A percentile compares a stretch with the other conserved stretches of the same genome.
phyloP scores from a whole-genome alignment of 2,888 invertebrate genomes.

The Alitta virens region DNA sequence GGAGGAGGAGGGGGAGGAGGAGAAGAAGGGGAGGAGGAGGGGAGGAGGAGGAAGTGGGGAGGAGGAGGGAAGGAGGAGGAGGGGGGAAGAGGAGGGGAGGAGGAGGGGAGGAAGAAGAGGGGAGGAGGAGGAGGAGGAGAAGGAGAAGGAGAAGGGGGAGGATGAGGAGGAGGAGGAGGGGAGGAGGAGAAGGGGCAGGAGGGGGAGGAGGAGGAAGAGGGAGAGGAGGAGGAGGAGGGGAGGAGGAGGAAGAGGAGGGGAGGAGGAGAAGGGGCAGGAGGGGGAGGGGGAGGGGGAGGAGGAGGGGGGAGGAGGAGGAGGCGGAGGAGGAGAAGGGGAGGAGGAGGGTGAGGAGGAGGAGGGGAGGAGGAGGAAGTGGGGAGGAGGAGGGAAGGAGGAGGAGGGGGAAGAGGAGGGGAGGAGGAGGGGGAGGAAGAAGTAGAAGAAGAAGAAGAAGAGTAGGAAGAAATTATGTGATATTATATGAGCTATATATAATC shows the following conservation, averaged over 20 bases:
- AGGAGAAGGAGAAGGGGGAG: neutral
- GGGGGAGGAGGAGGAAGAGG: neutral
- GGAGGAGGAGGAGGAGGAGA: neutral
- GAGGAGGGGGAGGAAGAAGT: neutral
- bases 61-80: no score
- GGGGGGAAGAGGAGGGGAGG: neutral
- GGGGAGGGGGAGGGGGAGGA: neutral
- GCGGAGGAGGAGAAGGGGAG: no score
- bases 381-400: neutral
- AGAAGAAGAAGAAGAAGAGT: no score
- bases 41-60: no score
- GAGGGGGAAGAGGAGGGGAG: neutral
- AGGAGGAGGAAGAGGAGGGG: no score
- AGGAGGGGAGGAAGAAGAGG: neutral
- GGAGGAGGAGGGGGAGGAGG: neutral
- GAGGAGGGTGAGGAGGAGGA: no score
- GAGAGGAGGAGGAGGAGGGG: neutral
- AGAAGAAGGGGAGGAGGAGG: neutral
- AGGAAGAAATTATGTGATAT: no score
- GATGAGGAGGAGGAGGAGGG: neutral
- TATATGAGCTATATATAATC: no score
- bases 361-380: no score
- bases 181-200: no score
- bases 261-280: neutral
- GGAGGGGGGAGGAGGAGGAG: no score